A percentile compares a stretch with the other conserved stretches of the same genome.
Evolutionary conservation across 1,140 invertebrate species (phyloP).

Genomic region (Ips nitidus): DNA sequence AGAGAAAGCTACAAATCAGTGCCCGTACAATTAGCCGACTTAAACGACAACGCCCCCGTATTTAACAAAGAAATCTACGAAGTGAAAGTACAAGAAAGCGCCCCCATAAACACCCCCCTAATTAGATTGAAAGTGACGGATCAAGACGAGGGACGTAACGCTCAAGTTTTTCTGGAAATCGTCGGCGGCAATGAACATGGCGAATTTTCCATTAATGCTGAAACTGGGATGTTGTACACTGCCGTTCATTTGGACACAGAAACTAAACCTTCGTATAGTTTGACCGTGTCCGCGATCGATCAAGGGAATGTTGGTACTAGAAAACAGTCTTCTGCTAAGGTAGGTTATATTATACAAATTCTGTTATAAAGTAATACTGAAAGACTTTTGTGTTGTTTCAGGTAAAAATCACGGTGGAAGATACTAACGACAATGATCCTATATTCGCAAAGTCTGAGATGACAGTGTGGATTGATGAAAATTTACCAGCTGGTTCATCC

Average conservation of each 20-base stretch:
- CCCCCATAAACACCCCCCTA: conserved; percentile 85
- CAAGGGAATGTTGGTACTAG: conserved; percentile 80
- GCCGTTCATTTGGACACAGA: conserved; percentile 85
- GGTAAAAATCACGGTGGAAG: conserved; percentile 75
- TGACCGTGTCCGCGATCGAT: conserved; percentile 89
- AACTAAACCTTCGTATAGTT: conserved; percentile 80
- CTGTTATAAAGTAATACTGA: background rate
- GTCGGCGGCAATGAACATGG: conserved; percentile 89
- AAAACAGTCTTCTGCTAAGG: conserved; percentile 85
- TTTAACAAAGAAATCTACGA: conserved; percentile 89
- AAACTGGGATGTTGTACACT: conserved; percentile 88
- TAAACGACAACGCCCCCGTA: conserved; percentile 83
- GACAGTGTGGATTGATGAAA: conserved; percentile 77
- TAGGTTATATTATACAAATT: conserved; percentile 49
- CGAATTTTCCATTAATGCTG: conserved; percentile 83
- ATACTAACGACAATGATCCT: conserved; percentile 92
- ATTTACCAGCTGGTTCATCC: conserved; percentile 79
- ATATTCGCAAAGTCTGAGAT: conserved; percentile 73
- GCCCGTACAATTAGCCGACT: conserved; percentile 74
- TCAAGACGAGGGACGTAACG: conserved; percentile 79
- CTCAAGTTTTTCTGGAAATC: conserved; percentile 83
- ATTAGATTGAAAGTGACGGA: conserved; percentile 85
- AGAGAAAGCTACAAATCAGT: conserved; percentile 73
- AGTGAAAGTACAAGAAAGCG: conserved; percentile 83
- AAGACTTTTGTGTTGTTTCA: conserved; percentile 7